phyloP scores from a whole-genome alignment of 2,888 invertebrate genomes.

The Litoditis marina region DNA sequence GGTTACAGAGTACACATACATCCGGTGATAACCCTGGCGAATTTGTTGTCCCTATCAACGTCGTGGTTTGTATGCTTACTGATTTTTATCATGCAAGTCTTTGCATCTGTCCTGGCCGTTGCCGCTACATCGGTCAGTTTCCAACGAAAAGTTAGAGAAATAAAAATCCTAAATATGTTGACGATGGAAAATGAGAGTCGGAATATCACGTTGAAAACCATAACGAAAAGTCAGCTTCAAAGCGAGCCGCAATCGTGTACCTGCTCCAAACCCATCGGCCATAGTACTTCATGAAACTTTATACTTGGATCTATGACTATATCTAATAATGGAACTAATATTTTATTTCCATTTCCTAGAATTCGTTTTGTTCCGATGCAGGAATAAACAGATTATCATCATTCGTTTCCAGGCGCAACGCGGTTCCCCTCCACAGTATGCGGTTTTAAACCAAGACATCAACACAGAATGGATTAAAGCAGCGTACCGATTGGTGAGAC shows the following conservation, averaged over 20 bases:
- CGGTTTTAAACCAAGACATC: conserved; percentile 21
- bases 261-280: no score
- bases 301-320: no score
- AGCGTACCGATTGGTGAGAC: conserved; percentile 15
- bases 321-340: no score
- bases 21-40: conserved; percentile 31
- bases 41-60: conserved; percentile 31
- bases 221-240: no score
- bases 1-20: conserved; percentile 29
- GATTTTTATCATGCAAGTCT: conserved; percentile 21
- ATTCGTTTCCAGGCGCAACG: no score
- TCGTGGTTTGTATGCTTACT: conserved; percentile 32
- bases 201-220: no score
- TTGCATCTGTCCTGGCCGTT: conserved; percentile 14
- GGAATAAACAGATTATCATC: no score
- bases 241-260: no score
- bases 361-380: no score
- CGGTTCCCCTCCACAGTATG: conserved; percentile 16
- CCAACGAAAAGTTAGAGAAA: conserved; percentile 1
- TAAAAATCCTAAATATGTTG: conserved; percentile 7
- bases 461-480: conserved; percentile 23
- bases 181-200: no score
- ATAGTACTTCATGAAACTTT: no score
- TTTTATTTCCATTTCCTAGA: no score
- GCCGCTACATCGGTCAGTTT: conserved; percentile 17